Conservation (phyloP, 2,113 vertebrate genomes). For the Naja naja region DNA sequence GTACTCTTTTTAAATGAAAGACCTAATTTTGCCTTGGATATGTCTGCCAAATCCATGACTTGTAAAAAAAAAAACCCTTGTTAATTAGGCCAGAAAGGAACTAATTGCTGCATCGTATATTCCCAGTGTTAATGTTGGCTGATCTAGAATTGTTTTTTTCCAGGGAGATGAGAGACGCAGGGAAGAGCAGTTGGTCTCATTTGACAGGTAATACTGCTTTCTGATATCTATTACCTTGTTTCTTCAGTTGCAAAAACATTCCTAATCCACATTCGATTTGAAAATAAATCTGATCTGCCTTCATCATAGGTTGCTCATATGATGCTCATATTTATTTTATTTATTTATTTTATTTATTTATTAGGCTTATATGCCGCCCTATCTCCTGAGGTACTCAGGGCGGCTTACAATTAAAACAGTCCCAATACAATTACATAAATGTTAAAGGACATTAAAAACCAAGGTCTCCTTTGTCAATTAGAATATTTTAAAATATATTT, state of each 20-base stretch:
- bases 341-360: too few species aligned
- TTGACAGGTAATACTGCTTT: slow-evolving; percentile 83
- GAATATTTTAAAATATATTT: too few species aligned
- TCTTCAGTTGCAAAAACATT: not conserved
- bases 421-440: too few species aligned
- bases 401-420: too few species aligned
- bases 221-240: not conserved
- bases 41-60: not conserved
- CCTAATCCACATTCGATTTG: not conserved
- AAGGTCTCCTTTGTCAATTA: too few species aligned
- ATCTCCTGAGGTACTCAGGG: too few species aligned
- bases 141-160: slow-evolving; percentile 31
- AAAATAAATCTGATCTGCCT: not conserved
- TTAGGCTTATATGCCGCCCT: too few species aligned
- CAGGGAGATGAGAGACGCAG: slow-evolving; percentile 82
- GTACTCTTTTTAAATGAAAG: not conserved
- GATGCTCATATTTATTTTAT: too few species aligned
- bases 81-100: not conserved
- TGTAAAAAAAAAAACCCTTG: not conserved
- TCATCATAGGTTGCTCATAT: not conserved
- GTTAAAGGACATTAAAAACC: too few species aligned
- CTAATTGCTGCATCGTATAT: too few species aligned
- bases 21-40: not conserved
- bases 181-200: slow-evolving; percentile 92
- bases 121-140: not conserved